Percentiles rank a stretch among this genome's conserved stretches.
Evolutionary conservation across 2,888 invertebrate species (phyloP).

Genomic region (Phyllotreta striolata): DNA sequence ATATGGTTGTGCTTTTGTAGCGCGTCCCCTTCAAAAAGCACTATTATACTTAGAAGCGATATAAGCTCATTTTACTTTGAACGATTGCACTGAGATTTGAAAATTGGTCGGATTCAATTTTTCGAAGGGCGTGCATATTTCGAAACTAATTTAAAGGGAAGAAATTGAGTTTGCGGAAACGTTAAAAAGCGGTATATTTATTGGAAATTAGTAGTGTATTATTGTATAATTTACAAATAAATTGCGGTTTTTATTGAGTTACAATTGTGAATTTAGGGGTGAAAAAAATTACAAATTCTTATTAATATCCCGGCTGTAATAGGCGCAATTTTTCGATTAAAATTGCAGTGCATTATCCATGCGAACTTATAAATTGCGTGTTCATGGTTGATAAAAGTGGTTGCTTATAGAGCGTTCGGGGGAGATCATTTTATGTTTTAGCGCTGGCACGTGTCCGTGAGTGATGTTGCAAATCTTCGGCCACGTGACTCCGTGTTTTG

Average conservation of each 20-base stretch:
- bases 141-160: not conserved
- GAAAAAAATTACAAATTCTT: no score
- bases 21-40: conserved; percentile 25
- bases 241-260: no score
- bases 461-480: conserved; percentile 46
- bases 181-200: no score
- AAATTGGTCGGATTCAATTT: conserved; percentile 30
- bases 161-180: no score
- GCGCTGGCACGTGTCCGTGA: conserved; percentile 43
- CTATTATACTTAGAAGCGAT: conserved; percentile 30
- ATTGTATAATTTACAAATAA: no score
- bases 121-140: conserved; percentile 37
- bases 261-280: no score
- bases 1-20: conserved; percentile 35
- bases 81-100: conserved; percentile 31
- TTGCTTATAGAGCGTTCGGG: conserved; percentile 24
- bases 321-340: no score
- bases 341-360: no score
- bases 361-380: conserved; percentile 14
- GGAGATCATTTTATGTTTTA: conserved; percentile 42
- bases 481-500: conserved; percentile 38
- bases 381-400: conserved; percentile 31
- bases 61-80: conserved; percentile 27
- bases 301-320: no score
- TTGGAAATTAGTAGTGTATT: no score